Evolutionary conservation across 2,113 vertebrate genomes (phyloP).

Genomic region (Poeciliopsis occidentalis): DNA sequence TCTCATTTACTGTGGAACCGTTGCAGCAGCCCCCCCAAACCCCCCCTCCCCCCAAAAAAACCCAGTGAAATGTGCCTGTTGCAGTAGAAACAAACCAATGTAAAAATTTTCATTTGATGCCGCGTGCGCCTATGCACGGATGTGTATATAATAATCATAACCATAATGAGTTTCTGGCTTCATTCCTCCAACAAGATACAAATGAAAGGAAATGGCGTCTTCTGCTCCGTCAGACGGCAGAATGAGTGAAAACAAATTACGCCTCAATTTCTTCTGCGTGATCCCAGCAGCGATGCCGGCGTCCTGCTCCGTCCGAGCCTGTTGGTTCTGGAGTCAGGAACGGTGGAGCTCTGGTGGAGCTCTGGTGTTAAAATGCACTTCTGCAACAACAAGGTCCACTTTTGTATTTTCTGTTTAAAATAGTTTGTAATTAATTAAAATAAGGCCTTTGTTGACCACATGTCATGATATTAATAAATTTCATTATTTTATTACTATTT

Average conservation of each 20-base stretch:
- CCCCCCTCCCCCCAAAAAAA: not conserved
- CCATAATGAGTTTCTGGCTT: not conserved
- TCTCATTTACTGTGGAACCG: slow-evolving; percentile 22
- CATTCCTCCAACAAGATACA: not conserved
- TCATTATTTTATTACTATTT: too few species aligned
- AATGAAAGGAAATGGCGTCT: not conserved
- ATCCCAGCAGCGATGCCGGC: not conserved
- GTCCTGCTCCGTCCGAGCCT: too few species aligned
- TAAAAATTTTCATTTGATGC: slow-evolving; percentile 20
- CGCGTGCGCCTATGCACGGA: not conserved
- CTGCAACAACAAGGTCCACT: too few species aligned
- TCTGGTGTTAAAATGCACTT: too few species aligned
- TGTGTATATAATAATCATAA: not conserved
- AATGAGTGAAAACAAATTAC: slow-evolving; percentile 14
- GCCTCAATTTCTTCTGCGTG: slow-evolving; percentile 2
- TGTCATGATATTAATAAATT: too few species aligned
- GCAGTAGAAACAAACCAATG: slow-evolving; percentile 15
- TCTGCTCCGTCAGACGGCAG: slow-evolving; percentile 11
- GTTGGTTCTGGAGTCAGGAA: too few species aligned
- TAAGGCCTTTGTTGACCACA: too few species aligned
- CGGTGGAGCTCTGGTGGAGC: too few species aligned
- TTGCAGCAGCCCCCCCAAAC: slow-evolving; percentile 22
- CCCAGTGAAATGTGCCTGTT: slow-evolving; percentile 23
- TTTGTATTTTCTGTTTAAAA: too few species aligned
- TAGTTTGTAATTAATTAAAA: too few species aligned